Conservation (phyloP, 2,888 invertebrate species). For the Agapostemon virescens region DNA sequence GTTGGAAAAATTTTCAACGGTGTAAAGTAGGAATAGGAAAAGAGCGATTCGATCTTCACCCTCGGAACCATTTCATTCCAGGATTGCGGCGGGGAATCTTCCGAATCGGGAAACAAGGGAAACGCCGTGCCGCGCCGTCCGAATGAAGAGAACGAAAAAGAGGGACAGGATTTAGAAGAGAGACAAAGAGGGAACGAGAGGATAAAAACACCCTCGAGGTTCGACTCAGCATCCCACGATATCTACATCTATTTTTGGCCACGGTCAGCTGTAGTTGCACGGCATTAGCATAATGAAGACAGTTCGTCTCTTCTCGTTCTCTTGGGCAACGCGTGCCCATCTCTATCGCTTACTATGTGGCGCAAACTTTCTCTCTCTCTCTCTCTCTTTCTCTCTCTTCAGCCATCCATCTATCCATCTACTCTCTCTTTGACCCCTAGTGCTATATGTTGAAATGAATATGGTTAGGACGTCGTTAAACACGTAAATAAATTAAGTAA, state of each 20-base stretch:
- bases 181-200: slow-evolving; percentile 44
- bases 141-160: slow-evolving; percentile 47
- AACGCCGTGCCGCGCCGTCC: slow-evolving; percentile 50
- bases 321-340: slow-evolving; percentile 55
- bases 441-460: slow-evolving; percentile 45
- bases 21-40: slow-evolving; percentile 61
- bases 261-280: slow-evolving; percentile 76
- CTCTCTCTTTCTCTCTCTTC: slow-evolving; percentile 22
- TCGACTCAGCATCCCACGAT: slow-evolving; percentile 70
- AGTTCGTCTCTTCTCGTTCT: slow-evolving; percentile 61
- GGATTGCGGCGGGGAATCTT: slow-evolving; percentile 51
- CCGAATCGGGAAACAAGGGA: slow-evolving; percentile 64
- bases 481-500: slow-evolving; percentile 18
- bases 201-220: slow-evolving; percentile 64
- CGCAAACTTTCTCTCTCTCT: slow-evolving; percentile 12
- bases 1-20: slow-evolving; percentile 59
- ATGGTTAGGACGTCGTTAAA: slow-evolving; percentile 56
- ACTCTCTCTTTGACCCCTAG: slow-evolving; percentile 34
- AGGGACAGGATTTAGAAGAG: slow-evolving; percentile 23
- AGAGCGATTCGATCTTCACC: slow-evolving; percentile 67
- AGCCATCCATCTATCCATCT: slow-evolving; percentile 53
- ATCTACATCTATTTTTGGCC: slow-evolving; percentile 75
- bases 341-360: slow-evolving; percentile 64
- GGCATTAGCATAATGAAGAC: slow-evolving; percentile 78
- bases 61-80: slow-evolving; percentile 66